Conservation (phyloP, 2,113 vertebrate genomes). For the Oreochromis tanganicae region DNA sequence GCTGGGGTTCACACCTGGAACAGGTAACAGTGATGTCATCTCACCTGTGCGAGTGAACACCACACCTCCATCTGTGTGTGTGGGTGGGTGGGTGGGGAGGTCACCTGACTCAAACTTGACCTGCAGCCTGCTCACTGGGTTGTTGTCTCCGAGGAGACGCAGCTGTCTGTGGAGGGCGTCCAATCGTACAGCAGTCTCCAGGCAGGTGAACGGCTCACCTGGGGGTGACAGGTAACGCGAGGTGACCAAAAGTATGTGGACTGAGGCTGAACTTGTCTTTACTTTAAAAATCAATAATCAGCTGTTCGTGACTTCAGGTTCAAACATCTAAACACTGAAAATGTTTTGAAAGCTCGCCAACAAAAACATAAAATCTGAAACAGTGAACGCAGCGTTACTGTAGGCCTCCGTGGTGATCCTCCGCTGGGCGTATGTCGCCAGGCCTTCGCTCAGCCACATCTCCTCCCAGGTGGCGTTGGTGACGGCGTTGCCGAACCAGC, state of each 20-base stretch:
- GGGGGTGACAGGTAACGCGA: not conserved
- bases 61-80: not conserved
- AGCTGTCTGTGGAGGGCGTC: conserved; percentile 94
- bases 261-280: not conserved
- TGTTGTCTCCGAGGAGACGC: conserved; percentile 92
- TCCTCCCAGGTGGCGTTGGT: conserved; percentile 97
- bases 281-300: not conserved
- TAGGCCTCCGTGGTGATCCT: conserved; percentile 91
- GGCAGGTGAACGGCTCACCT: conserved; percentile 93
- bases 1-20: conserved; percentile 91
- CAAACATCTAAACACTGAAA: not conserved
- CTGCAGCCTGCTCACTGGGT: conserved; percentile 90
- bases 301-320: not conserved
- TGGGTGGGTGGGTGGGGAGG: not conserved
- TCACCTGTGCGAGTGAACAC: not conserved
- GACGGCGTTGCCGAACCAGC: conserved; percentile 96
- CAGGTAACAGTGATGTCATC: not conserved
- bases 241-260: not conserved
- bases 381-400: conserved; percentile 49
- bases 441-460: conserved; percentile 97
- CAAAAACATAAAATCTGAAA: not conserved
- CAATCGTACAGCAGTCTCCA: conserved; percentile 91
- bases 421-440: conserved; percentile 94
- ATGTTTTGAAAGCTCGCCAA: not conserved
- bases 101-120: conserved; percentile 93